These are phyloP conservation scores for Octomys mimax DNA, from an alignment of 2,797 vertebrate species.

Conservation along the genomic window DNA sequence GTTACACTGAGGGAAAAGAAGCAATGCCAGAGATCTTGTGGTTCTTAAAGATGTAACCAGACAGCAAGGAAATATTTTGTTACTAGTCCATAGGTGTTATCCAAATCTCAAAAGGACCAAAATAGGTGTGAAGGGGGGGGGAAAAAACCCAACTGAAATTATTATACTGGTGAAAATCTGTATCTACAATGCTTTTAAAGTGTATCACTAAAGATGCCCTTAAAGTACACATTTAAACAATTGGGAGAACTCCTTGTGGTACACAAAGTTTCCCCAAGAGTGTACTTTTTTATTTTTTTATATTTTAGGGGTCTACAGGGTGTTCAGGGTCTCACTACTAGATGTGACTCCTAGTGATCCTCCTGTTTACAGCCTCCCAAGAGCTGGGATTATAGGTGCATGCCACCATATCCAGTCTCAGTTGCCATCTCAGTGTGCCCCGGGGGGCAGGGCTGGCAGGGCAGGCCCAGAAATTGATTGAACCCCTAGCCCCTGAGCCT, in stretches of 20 bases:
- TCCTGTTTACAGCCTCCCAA: too few species aligned
- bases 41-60: conserved; percentile 30
- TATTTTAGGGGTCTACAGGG: too few species aligned
- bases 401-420: too few species aligned
- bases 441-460: too few species aligned
- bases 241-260: not conserved
- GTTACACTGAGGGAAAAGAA: conserved; percentile 34
- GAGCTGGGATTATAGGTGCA: too few species aligned
- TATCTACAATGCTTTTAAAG: conserved; percentile 5
- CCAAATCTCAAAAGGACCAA: conserved; percentile 17
- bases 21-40: conserved; percentile 9
- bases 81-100: conserved; percentile 1
- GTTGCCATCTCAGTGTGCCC: too few species aligned
- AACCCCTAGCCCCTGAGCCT: too few species aligned
- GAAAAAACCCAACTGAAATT: not conserved
- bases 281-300: too few species aligned
- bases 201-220: conserved; percentile 2
- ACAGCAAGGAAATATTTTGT: conserved; percentile 47
- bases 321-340: too few species aligned
- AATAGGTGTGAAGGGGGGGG: not conserved
- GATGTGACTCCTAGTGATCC: too few species aligned
- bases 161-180: not conserved
- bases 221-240: conserved; percentile 9
- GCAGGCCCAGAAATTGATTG: too few species aligned
- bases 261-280: not conserved